phyloP scores from a whole-genome alignment of 2,797 vertebrate genomes.

The Sebastes oblongus region DNA sequence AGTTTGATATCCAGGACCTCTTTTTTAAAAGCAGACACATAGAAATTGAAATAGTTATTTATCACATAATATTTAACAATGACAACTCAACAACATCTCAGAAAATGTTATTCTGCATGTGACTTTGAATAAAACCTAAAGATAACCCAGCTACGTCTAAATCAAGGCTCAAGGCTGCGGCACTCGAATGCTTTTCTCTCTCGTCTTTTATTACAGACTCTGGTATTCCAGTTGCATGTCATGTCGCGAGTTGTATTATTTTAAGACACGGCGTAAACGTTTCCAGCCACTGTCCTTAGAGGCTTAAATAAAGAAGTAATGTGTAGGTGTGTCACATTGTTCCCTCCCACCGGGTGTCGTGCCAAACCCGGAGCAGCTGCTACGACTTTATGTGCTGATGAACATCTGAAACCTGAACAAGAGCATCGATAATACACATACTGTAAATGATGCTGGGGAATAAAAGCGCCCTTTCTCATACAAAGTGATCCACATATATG shows the following conservation, averaged over 20 bases:
- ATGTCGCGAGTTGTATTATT: slow-evolving; percentile 54
- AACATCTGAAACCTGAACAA: slow-evolving; percentile 46
- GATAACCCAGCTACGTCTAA: not conserved
- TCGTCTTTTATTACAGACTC: slow-evolving; percentile 16
- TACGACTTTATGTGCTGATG: slow-evolving; percentile 16
- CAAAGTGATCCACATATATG: not conserved
- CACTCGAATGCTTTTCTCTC: not conserved
- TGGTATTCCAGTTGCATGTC: slow-evolving; percentile 25
- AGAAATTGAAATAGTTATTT: not conserved
- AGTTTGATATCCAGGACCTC: not conserved
- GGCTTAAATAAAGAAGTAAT: slow-evolving; percentile 47
- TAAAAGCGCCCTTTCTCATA: not conserved
- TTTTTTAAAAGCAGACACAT: not conserved
- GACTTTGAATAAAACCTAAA: not conserved
- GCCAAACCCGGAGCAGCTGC: slow-evolving; percentile 41
- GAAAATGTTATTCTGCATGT: not conserved
- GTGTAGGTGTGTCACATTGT: slow-evolving; percentile 41
- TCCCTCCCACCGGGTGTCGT: not conserved
- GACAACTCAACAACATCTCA: not conserved
- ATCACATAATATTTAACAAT: not conserved
- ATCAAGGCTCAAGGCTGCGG: slow-evolving; percentile 17
- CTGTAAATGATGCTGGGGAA: not conserved
- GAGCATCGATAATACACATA: slow-evolving; percentile 1
- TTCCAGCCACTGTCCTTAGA: slow-evolving; percentile 2
- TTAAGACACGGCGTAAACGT: slow-evolving; percentile 28